Evolutionary conservation across 2,888 invertebrate genomes (phyloP).

Genomic region (Ophioninae sp.): DNA sequence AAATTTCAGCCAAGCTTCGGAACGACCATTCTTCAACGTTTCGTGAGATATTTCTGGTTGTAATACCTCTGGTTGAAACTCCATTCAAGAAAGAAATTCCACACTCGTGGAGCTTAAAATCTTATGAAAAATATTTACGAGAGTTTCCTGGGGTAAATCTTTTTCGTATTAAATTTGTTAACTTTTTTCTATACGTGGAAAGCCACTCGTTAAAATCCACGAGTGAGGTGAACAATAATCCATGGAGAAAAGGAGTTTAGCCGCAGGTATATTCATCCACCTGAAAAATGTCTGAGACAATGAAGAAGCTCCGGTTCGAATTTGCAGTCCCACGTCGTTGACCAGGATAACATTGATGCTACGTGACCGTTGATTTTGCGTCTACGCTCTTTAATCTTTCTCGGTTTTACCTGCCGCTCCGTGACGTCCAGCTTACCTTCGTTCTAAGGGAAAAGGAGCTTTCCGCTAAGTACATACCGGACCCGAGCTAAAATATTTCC

Average conservation of each 20-base stretch:
- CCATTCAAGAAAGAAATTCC: conserved; percentile 10
- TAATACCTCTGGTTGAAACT: conserved; percentile 13
- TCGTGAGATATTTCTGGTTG: conserved; percentile 25
- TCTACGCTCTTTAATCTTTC: conserved; percentile 36
- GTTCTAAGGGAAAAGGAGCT: conserved; percentile 46
- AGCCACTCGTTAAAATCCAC: conserved; percentile 37
- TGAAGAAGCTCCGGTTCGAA: background rate
- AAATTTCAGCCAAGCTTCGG: background rate
- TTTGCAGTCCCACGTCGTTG: conserved; percentile 8
- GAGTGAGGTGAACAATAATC: conserved; percentile 34
- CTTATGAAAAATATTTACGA: conserved; percentile 48
- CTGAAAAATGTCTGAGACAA: background rate
- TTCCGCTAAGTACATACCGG: conserved; percentile 25
- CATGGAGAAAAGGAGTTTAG: conserved; percentile 14
- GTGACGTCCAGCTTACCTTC: background rate
- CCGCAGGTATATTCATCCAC: background rate
- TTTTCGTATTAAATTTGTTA: conserved; percentile 7
- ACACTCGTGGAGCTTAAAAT: conserved; percentile 38
- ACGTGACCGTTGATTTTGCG: conserved; percentile 42
- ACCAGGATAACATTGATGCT: conserved; percentile 33
- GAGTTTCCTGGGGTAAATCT: conserved; percentile 42
- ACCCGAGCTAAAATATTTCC: conserved; percentile 19
- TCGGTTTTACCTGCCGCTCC: conserved; percentile 8
- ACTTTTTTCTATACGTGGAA: conserved; percentile 22
- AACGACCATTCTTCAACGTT: conserved; percentile 5